Conservation (phyloP, 2,888 invertebrate genomes). For the Junonia oenone region DNA sequence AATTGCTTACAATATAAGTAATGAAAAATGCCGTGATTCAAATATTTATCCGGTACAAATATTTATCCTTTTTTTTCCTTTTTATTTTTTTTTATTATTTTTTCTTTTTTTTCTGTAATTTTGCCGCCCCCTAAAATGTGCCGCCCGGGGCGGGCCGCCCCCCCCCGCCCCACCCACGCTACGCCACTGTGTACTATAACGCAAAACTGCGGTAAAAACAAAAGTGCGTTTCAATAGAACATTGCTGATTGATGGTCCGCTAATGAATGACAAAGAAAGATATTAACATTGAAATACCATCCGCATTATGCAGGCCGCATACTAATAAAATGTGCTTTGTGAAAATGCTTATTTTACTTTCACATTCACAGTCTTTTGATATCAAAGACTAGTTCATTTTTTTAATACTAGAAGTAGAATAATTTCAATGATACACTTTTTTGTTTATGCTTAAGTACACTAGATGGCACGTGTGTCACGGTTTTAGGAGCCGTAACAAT, state of each 20-base stretch:
- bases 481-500: background rate
- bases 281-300: constrained; percentile 33
- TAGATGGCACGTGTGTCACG: background rate
- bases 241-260: constrained; percentile 13
- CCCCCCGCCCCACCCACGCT: too few relatives aligned
- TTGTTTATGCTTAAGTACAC: background rate
- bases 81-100: too few relatives aligned
- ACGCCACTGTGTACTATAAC: too few relatives aligned
- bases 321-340: constrained; percentile 23
- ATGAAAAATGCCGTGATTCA: too few relatives aligned
- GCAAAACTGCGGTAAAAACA: background rate
- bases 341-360: constrained; percentile 29
- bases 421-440: background rate
- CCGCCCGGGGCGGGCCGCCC: too few relatives aligned
- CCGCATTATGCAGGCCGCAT: constrained; percentile 44
- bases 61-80: too few relatives aligned
- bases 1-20: too few relatives aligned
- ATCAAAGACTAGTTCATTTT: background rate
- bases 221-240: constrained; percentile 7
- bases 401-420: background rate
- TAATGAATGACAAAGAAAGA: constrained; percentile 23
- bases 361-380: constrained; percentile 29
- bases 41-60: too few relatives aligned
- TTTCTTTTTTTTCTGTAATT: too few relatives aligned
- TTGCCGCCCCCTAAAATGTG: too few relatives aligned